phyloP scores from a whole-genome alignment of 53 echinoderm and acorn worm species.

The Holothuria leucospilota region DNA sequence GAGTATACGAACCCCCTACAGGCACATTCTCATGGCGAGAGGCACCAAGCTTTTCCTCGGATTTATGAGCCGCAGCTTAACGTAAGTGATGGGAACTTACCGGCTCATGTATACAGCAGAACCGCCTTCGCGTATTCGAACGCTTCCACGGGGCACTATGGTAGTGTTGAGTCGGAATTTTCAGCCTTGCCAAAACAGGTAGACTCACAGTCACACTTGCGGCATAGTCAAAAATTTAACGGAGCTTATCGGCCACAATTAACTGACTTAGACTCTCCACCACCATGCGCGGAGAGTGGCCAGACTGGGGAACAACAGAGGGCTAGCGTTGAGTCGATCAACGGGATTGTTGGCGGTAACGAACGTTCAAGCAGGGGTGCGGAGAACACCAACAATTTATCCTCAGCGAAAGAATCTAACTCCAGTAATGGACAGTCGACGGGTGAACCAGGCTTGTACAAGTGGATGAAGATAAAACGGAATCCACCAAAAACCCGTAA shows the following conservation, averaged over 20 bases:
- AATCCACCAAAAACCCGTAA: slow-evolving; percentile 99
- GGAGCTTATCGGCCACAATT: slow-evolving; percentile 82
- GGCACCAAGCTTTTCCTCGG: slow-evolving; percentile 25
- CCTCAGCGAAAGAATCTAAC: slow-evolving; percentile 62
- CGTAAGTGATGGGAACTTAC: slow-evolving; percentile 17
- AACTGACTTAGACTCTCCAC: slow-evolving; percentile 77
- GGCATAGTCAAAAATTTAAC: slow-evolving; percentile 70
- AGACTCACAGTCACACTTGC: background rate
- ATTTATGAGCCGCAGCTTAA: slow-evolving; percentile 32
- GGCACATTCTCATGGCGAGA: slow-evolving; percentile 39
- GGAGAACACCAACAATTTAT: slow-evolving; percentile 67
- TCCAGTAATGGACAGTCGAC: slow-evolving; percentile 33
- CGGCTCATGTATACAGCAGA: slow-evolving; percentile 41
- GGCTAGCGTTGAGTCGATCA: slow-evolving; percentile 42
- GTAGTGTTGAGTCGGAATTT: slow-evolving; percentile 37
- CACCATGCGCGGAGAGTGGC: slow-evolving; percentile 67
- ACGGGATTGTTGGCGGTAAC: slow-evolving; percentile 59
- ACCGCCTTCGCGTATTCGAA: slow-evolving; percentile 38
- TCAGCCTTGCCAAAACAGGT: slow-evolving; percentile 38
- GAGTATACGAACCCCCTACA: slow-evolving; percentile 35
- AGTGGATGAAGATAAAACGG: slow-evolving; percentile 97
- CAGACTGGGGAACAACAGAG: slow-evolving; percentile 61
- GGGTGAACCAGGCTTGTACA: slow-evolving; percentile 89
- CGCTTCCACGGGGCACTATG: slow-evolving; percentile 43
- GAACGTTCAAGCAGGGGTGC: slow-evolving; percentile 57